Evolutionary conservation across 2,797 vertebrate species (phyloP).

Genomic region (Mus caroli): DNA sequence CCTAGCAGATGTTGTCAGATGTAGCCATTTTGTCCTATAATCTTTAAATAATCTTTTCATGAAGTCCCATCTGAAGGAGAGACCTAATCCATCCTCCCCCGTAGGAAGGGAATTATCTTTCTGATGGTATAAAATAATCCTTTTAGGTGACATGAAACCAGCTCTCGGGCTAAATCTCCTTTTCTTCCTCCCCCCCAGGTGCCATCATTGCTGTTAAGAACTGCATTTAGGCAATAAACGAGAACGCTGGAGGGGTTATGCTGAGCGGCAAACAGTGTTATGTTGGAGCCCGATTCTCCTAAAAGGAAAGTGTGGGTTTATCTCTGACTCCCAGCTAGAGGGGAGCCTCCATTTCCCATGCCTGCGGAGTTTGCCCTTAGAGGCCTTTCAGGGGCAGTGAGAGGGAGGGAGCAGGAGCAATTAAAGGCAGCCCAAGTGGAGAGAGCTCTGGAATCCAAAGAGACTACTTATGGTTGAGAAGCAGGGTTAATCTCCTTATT

Average conservation of each 20-base stretch:
- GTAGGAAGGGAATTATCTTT: conserved; percentile 81
- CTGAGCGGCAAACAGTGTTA: conserved; percentile 31
- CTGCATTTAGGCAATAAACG: conserved; percentile 70
- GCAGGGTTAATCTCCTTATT: neutral
- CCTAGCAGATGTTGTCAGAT: conserved; percentile 66
- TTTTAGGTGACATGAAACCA: conserved; percentile 80
- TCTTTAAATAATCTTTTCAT: conserved; percentile 85
- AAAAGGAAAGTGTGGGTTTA: conserved; percentile 11
- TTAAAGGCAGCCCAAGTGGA: neutral
- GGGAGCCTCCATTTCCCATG: neutral
- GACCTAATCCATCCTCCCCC: conserved; percentile 77
- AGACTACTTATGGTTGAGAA: neutral
- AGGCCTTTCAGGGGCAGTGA: neutral
- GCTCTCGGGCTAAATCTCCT: conserved; percentile 71
- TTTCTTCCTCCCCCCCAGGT: conserved; percentile 70
- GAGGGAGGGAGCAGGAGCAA: neutral
- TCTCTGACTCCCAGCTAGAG: neutral
- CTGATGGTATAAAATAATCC: conserved; percentile 80
- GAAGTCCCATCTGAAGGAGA: conserved; percentile 78
- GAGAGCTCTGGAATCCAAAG: neutral
- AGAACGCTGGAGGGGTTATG: conserved; percentile 59
- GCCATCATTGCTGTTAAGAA: conserved; percentile 72
- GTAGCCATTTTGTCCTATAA: conserved; percentile 75
- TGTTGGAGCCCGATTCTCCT: conserved; percentile 39
- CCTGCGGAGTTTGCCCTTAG: neutral